These are phyloP conservation scores for Beris chalybata DNA, from an alignment of 2,888 invertebrate genomes.

Conservation along the genomic window DNA sequence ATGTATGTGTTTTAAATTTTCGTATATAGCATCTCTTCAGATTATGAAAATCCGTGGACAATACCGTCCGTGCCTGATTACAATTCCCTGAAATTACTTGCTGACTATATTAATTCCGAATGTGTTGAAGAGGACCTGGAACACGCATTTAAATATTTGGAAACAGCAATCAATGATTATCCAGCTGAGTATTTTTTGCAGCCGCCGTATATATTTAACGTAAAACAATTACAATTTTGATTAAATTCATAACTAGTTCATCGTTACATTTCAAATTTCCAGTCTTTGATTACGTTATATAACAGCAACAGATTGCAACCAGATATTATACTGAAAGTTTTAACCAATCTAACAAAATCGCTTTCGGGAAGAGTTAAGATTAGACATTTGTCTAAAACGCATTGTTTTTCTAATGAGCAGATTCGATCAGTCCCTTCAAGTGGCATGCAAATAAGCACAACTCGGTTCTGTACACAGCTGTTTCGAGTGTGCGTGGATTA, in stretches of 20 bases:
- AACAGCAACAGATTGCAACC: constrained; percentile 36
- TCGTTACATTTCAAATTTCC: not conserved
- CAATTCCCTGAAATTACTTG: constrained; percentile 46
- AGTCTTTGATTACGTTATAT: constrained; percentile 39
- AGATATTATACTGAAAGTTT: constrained; percentile 42
- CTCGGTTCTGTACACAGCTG: constrained; percentile 32
- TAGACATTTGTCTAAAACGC: constrained; percentile 41
- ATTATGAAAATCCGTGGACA: constrained; percentile 51
- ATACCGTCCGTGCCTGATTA: constrained; percentile 46
- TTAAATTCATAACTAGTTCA: constrained; percentile 4
- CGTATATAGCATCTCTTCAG: constrained; percentile 26
- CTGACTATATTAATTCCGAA: constrained; percentile 42
- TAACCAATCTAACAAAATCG: constrained; percentile 42
- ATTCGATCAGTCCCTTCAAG: constrained; percentile 15
- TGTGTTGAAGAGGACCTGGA: constrained; percentile 42
- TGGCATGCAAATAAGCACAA: constrained; percentile 32
- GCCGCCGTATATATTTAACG: constrained; percentile 49
- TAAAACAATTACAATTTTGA: constrained; percentile 11
- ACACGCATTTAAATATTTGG: constrained; percentile 46
- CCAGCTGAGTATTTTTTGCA: constrained; percentile 54
- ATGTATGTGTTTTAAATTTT: not conserved
- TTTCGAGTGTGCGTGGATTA: constrained; percentile 33
- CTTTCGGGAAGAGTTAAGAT: constrained; percentile 44
- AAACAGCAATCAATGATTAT: constrained; percentile 50
- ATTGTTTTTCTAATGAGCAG: constrained; percentile 19